Base-by-base conservation (phyloP, 2,888 invertebrate species). In the Lepeophtheirus nordmannii region DNA sequence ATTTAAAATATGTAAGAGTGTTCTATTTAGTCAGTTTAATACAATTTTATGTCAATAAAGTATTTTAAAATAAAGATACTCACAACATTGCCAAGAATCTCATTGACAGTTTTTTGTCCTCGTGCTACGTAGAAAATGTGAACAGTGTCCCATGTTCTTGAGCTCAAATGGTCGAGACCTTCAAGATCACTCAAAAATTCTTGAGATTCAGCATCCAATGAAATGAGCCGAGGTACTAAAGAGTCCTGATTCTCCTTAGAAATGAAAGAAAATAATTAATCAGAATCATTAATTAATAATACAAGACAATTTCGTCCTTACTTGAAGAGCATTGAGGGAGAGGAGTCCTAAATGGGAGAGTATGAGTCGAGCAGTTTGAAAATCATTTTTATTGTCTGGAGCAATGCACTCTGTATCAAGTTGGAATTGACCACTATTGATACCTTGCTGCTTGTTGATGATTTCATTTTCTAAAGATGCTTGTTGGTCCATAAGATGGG, bases 261-360 rank as follows among this genome's bases (percentile, higher is more conserved):
- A 53, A 85, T 83, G 30, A 30, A 30, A 30, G 30, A 5, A 7
- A 30, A 30, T 30, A 2, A 30, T 30, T 30, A 2, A 30, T 30
- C 30, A 30, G 30, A 30, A 30, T 30, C 7, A 5, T 30, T 30
- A n/a, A n/a, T n/a, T n/a, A n/a, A 2, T 30, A 2, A 30, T 30
- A 7, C 30, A 30, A 5, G 7, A 5, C 3, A 30, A 30, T 30
- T 5, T 30, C 2, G 3, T 30, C 30, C 30, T 30, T 30, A 30
- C 30, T 30, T 30, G 30, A 30, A 30, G 30, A 30, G 30, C 30
- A 30, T 30, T 30, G 30, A 30, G 30, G 2, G 30, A 30, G 30
- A 97, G 78, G 72, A 94, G 87, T 0, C 97, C 97, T 76, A 97
- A 92, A 76, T 97, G 93, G 3, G 94, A 92, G 20, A 98, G 79